Base-by-base conservation (phyloP, 2,797 vertebrate genomes). In the Chrysocyon brachyurus region DNA sequence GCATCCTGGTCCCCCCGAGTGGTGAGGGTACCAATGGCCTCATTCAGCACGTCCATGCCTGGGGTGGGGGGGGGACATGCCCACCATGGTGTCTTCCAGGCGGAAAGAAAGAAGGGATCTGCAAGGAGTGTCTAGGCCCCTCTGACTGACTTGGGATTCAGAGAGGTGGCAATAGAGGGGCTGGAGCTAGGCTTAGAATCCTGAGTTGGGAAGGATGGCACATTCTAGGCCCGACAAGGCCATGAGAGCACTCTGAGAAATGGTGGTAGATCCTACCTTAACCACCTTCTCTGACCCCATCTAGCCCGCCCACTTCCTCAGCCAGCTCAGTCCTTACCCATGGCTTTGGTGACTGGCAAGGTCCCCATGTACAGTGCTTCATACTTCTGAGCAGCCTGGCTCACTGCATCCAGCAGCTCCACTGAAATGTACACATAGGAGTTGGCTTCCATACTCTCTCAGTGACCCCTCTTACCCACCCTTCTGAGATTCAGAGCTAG, bases 11-110 rank as follows among this genome's bases (percentile, higher is more conserved):
- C 99, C 0, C 98, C 99, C 14, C 98, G 98, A 96, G 98, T 98
- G 90, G 99, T 99, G 98, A 99, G 99, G 97, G 99, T 99, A 97
- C 99, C 99, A 2, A 99, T 99, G n/a, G 99, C 99, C 92, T 99
- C 98, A 64, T 99, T 99, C 97, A 99, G 89, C 90, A 99, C 99
- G 90, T 99, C 99, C 99, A 99, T 99, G 78, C 99, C 99, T 99
- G 97, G 2, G 40, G 4, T 40, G 40, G 40, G 40, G 40, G 40
- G 64, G 52, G n/a, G 66, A 97, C 22, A 98, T 40, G 49, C 81
- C 26, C 70, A 95, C 15, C 54, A 26, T 61, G 31, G 19, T 89
- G 33, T 88, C 92, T 96, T 90, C 57, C 93, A 78, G 49, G 56
- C 1, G 0, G 64, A 90, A 81, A 92, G 36, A 90, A 93, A 64